A percentile compares a stretch with the other conserved stretches of the same genome.
Conservation (phyloP, 2,797 vertebrate genomes). For the Phataginus tricuspis region DNA sequence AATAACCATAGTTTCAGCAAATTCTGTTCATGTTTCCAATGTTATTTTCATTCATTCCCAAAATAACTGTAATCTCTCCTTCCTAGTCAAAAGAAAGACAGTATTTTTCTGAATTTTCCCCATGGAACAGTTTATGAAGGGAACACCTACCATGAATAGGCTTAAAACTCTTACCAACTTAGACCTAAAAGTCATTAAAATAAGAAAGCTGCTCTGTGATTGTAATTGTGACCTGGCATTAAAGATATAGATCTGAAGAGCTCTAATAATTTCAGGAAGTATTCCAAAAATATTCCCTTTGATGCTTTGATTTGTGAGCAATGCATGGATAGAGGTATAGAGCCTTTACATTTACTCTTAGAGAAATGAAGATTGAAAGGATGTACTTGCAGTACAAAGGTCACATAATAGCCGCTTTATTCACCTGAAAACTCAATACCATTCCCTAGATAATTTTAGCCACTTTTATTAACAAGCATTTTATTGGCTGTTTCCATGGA, state of each 20-base stretch:
- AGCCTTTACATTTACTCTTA: background rate
- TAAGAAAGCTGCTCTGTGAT: constrained; percentile 20
- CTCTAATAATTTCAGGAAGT: constrained; percentile 46
- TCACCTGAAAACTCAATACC: constrained; percentile 58
- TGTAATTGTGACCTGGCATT: background rate
- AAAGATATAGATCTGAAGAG: background rate
- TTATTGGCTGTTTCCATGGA: constrained; percentile 58
- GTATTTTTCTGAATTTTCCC: constrained; percentile 38
- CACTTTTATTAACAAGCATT: constrained; percentile 62
- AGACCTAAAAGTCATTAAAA: background rate
- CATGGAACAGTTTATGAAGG: background rate
- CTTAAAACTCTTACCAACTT: background rate
- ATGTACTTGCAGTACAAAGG: constrained; percentile 16
- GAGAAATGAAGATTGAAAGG: constrained; percentile 63
- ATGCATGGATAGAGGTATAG: background rate
- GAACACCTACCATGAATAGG: background rate
- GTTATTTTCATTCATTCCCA: background rate
- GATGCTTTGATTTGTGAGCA: constrained; percentile 37
- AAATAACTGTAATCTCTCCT: background rate
- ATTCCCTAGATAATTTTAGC: constrained; percentile 55
- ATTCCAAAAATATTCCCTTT: background rate
- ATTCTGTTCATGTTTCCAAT: background rate
- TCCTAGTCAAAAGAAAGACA: background rate
- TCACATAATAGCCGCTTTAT: constrained; percentile 42
- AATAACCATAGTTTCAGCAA: background rate